Conservation (phyloP, 2,888 invertebrate genomes). For the Tetragonisca angustula region DNA sequence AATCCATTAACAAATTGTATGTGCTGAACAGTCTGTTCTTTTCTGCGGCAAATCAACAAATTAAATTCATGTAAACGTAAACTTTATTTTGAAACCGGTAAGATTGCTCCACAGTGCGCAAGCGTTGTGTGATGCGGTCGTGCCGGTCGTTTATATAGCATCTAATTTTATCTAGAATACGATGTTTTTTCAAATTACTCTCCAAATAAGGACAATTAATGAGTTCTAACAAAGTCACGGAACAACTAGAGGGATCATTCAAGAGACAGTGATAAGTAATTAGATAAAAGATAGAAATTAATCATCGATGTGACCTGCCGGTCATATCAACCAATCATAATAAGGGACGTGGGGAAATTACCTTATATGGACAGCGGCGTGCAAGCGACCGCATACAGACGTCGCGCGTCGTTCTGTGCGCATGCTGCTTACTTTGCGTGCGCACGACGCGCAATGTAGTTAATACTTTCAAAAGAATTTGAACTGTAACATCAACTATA, state of each 20-base stretch:
- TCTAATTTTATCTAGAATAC: slow-evolving; percentile 66
- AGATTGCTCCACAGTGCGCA: slow-evolving; percentile 56
- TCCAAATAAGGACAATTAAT: neutral
- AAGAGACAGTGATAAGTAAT: slow-evolving; percentile 42
- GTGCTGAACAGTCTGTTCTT: neutral
- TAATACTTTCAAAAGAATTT: slow-evolving; percentile 35
- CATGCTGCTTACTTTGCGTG: slow-evolving; percentile 58
- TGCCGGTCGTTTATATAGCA: slow-evolving; percentile 62
- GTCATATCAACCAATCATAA: slow-evolving; percentile 81
- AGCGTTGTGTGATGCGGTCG: slow-evolving; percentile 57
- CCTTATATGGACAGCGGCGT: slow-evolving; percentile 84
- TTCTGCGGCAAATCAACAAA: slow-evolving; percentile 10
- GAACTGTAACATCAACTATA: slow-evolving; percentile 2
- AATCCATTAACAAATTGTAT: neutral
- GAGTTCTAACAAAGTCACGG: neutral
- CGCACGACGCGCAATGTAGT: slow-evolving; percentile 53
- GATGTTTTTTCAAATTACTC: slow-evolving; percentile 18
- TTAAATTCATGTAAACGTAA: neutral
- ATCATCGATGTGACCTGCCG: slow-evolving; percentile 76
- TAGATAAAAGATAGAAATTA: slow-evolving; percentile 65
- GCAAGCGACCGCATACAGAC: slow-evolving; percentile 66
- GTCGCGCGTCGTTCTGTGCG: slow-evolving; percentile 65
- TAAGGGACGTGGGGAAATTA: slow-evolving; percentile 84
- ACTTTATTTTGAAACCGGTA: slow-evolving; percentile 57
- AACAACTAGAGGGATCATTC: slow-evolving; percentile 5